phyloP scores from a whole-genome alignment of 2,888 invertebrate genomes.

The Capitulum mitella region DNA sequence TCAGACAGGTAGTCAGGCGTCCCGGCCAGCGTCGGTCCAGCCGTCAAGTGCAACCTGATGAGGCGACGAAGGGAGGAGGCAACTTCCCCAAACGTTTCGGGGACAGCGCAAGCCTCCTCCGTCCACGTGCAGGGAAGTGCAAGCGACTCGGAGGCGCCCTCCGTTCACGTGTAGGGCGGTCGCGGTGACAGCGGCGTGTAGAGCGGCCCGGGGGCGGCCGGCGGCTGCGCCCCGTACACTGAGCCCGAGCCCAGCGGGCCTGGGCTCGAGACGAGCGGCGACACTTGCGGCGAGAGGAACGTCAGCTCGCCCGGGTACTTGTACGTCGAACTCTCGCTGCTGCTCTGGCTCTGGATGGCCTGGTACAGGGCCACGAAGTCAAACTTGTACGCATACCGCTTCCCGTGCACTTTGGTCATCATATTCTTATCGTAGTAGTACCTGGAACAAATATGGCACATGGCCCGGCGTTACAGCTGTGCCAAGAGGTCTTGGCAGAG shows the following conservation, averaged over 20 bases:
- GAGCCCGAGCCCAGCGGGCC: neutral
- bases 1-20: too few relatives aligned
- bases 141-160: too few relatives aligned
- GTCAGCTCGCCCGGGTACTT: constrained; percentile 81
- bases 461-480: too few relatives aligned
- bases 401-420: constrained; percentile 97
- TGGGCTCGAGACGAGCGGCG: neutral
- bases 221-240: neutral
- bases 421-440: constrained; percentile 98
- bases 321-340: constrained; percentile 84
- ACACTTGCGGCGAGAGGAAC: neutral
- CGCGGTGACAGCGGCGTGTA: neutral
- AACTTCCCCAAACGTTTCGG: too few relatives aligned
- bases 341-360: constrained; percentile 67
- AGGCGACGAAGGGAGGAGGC: too few relatives aligned
- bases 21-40: too few relatives aligned
- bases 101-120: too few relatives aligned
- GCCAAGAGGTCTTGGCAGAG: too few relatives aligned
- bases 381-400: constrained; percentile 91
- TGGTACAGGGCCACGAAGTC: constrained; percentile 90
- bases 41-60: too few relatives aligned
- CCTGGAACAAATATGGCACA: too few relatives aligned
- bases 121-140: too few relatives aligned
- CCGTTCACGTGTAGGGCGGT: neutral
- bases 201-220: neutral